Conservation (phyloP, 1,140 invertebrate genomes). For the Papilio aristodemus region DNA sequence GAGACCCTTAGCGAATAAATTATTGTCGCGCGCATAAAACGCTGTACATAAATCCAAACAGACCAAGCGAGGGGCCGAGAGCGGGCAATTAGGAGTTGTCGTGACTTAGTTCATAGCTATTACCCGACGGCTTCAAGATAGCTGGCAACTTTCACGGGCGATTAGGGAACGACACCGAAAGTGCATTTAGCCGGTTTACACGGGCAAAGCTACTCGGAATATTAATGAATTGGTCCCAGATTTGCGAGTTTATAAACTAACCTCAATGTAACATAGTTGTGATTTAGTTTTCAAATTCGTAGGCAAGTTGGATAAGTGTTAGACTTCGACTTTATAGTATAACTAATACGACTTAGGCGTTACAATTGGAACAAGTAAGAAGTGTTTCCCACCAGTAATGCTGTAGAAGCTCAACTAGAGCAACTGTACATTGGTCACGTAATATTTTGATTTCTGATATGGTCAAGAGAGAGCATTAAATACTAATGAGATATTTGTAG, state of each 20-base stretch:
- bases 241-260: conserved; percentile 40
- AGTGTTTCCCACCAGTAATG: too few relatives aligned
- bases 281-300: conserved; percentile 48
- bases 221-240: conserved; percentile 60
- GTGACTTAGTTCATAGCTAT: conserved; percentile 64
- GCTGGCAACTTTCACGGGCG: conserved; percentile 47
- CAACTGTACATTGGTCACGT: too few relatives aligned
- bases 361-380: too few relatives aligned
- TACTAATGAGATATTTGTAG: too few relatives aligned
- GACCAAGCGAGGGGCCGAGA: conserved; percentile 59
- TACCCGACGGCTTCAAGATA: conserved; percentile 55
- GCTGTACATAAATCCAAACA: conserved; percentile 53
- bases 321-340: background rate
- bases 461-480: too few relatives aligned
- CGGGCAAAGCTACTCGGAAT: conserved; percentile 58
- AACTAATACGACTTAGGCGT: too few relatives aligned
- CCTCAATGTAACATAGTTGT: conserved; percentile 40
- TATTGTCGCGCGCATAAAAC: conserved; percentile 44
- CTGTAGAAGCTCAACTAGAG: too few relatives aligned
- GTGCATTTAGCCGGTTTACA: conserved; percentile 65
- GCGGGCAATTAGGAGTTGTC: conserved; percentile 69
- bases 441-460: too few relatives aligned
- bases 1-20: conserved; percentile 42
- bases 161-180: conserved; percentile 63
- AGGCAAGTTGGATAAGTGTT: background rate